A percentile compares a stretch with the other conserved stretches of the same genome.
Evolutionary conservation across 2,113 vertebrate genomes (phyloP).

Genomic region (Cyrtonyx montezumae): DNA sequence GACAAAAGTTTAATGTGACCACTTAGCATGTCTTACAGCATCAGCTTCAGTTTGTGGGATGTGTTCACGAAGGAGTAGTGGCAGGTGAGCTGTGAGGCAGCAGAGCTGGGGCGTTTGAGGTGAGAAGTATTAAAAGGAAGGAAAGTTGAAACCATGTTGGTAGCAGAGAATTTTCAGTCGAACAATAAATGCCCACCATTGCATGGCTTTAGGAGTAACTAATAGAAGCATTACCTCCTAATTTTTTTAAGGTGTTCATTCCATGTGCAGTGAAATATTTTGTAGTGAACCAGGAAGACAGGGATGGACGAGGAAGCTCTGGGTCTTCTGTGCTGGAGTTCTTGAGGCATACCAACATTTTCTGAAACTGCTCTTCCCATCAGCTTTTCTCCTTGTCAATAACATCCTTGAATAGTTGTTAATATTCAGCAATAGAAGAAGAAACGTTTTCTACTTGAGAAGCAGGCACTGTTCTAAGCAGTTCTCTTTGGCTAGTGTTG

Average conservation of each 20-base stretch:
- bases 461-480: not conserved
- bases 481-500: not conserved
- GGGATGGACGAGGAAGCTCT: not conserved
- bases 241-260: not conserved
- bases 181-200: not conserved
- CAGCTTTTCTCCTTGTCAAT: not conserved
- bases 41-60: not conserved
- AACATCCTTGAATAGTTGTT: not conserved
- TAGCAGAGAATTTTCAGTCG: not conserved
- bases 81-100: not conserved
- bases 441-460: not conserved
- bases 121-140: not conserved
- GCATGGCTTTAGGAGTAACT: not conserved
- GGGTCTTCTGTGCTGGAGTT: not conserved
- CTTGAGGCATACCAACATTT: not conserved
- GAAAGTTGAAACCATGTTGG: fast-evolving
- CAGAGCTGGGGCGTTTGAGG: not conserved
- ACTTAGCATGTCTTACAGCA: not conserved
- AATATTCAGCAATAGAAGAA: not conserved
- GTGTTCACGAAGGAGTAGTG: not conserved
- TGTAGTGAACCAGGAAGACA: not conserved
- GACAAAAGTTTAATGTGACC: not conserved
- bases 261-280: fast-evolving
- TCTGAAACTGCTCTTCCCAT: not conserved
- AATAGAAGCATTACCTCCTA: not conserved